These are phyloP conservation scores for Nephila pilipes DNA, from an alignment of 1,140 invertebrate species.

Conservation along the genomic window DNA sequence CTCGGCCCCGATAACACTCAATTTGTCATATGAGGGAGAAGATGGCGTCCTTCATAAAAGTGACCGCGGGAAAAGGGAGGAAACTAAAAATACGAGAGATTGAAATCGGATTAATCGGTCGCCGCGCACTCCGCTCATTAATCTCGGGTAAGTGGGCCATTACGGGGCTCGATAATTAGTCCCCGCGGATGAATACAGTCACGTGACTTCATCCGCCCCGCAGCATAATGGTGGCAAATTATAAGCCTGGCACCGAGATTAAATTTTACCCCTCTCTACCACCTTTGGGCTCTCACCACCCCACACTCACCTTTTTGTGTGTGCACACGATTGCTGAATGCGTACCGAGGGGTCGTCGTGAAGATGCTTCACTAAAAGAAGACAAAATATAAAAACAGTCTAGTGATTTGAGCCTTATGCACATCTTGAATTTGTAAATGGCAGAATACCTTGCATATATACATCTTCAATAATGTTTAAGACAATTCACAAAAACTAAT, in stretches of 20 bases:
- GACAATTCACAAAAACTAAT: too few relatives aligned
- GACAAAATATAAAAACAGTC: not conserved
- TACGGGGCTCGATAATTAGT: slow-evolving; percentile 75
- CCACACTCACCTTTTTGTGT: slow-evolving; percentile 44
- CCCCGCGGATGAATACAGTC: slow-evolving; percentile 76
- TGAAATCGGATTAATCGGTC: slow-evolving; percentile 76
- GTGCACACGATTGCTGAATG: slow-evolving; percentile 4
- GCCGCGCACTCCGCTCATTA: slow-evolving; percentile 70
- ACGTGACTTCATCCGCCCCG: slow-evolving; percentile 73
- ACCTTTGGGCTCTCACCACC: not conserved
- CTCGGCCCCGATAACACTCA: not conserved
- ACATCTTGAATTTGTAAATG: too few relatives aligned
- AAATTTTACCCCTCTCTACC: slow-evolving; percentile 60
- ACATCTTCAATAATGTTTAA: too few relatives aligned
- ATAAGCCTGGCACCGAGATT: slow-evolving; percentile 73
- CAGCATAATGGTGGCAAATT: slow-evolving; percentile 75
- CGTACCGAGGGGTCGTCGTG: slow-evolving; percentile 13
- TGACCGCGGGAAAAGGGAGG: not conserved
- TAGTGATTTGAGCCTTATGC: not conserved
- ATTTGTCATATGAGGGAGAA: slow-evolving; percentile 25
- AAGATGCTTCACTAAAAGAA: not conserved
- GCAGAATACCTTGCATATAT: too few relatives aligned
- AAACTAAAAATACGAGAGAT: slow-evolving; percentile 73
- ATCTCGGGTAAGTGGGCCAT: slow-evolving; percentile 76
- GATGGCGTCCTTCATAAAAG: slow-evolving; percentile 14